Conservation (phyloP, 2,113 vertebrate genomes). For the Phylloscopus trochilus region DNA sequence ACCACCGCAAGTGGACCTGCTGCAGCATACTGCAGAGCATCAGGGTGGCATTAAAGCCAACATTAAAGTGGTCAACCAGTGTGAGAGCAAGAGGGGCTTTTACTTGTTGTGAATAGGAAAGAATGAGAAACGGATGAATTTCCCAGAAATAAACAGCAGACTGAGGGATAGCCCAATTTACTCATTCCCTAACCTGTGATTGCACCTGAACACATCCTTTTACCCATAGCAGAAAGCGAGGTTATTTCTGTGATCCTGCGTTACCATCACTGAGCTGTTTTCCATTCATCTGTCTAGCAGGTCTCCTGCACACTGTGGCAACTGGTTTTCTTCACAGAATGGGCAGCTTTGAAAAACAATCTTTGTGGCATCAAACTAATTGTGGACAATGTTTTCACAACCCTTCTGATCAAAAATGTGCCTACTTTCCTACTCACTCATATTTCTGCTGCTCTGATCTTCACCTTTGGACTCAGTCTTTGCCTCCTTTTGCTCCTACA, state of each 20-base stretch:
- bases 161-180: background rate
- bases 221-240: background rate
- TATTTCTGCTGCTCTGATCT: slow-evolving; percentile 21
- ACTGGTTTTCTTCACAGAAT: background rate
- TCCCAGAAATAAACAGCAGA: background rate
- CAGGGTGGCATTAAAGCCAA: background rate
- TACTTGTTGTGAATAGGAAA: background rate
- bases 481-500: slow-evolving; percentile 11
- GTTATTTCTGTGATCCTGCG: background rate
- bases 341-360: background rate
- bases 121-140: background rate
- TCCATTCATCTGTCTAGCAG: background rate
- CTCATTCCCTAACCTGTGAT: background rate
- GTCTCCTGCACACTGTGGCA: background rate
- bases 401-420: background rate
- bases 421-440: background rate
- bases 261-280: background rate
- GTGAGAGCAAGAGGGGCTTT: background rate
- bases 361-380: background rate
- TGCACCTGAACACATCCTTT: background rate
- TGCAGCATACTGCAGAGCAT: background rate
- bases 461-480: slow-evolving; percentile 1
- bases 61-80: background rate
- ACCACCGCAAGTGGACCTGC: rapidly evolving
- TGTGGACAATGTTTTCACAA: background rate